phyloP scores from a whole-genome alignment of 2,888 invertebrate genomes.

The Epinotia nisella region DNA sequence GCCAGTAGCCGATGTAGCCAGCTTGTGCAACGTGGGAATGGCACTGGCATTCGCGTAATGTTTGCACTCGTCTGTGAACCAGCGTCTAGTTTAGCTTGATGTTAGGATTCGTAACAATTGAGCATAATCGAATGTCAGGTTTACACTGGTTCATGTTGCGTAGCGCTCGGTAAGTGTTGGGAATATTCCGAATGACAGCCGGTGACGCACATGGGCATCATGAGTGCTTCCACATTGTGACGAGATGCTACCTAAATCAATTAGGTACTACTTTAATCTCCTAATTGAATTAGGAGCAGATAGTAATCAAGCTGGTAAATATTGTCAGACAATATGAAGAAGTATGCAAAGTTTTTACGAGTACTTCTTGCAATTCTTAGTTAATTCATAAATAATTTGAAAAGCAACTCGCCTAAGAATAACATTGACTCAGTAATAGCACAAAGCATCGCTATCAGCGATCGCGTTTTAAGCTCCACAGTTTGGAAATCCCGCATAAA shows the following conservation, averaged over 20 bases:
- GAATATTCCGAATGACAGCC: not conserved
- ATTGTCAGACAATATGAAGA: too few species aligned
- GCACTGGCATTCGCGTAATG: not conserved
- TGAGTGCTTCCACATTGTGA: not conserved
- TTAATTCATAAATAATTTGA: not conserved
- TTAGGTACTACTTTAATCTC: too few species aligned
- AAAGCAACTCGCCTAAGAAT: not conserved
- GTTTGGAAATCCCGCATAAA: slow-evolving; percentile 41
- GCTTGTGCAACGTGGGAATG: slow-evolving; percentile 28
- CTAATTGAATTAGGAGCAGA: too few species aligned
- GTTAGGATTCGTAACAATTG: not conserved
- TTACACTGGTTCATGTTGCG: not conserved
- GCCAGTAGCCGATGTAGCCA: not conserved
- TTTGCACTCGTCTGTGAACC: not conserved
- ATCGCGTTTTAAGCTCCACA: slow-evolving; percentile 15
- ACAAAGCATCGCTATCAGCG: slow-evolving; percentile 19
- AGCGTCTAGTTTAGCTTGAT: not conserved
- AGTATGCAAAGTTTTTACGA: too few species aligned
- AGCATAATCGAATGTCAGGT: not conserved
- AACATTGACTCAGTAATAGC: slow-evolving; percentile 17
- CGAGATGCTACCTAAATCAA: too few species aligned
- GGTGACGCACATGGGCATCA: not conserved
- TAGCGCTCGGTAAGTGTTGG: not conserved
- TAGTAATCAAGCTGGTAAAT: too few species aligned
- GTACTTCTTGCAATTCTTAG: too few species aligned